These are phyloP conservation scores for Mormyrus hasselquistii DNA, from an alignment of 2,797 vertebrate genomes.

Conservation along the genomic window DNA sequence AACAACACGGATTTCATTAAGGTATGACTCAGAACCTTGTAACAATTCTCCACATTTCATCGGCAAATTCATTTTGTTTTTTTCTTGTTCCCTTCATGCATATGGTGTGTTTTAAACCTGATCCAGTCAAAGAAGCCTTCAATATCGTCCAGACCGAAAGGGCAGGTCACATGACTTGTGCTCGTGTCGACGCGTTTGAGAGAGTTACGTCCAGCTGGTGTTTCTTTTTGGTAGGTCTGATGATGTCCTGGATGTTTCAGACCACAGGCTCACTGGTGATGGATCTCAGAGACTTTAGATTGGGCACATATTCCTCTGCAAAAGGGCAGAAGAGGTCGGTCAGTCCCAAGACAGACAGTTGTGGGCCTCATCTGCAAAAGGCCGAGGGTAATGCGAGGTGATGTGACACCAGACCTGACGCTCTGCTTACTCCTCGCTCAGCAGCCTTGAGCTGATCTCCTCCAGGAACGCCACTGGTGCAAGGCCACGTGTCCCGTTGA, in stretches of 20 bases:
- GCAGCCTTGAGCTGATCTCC: constrained; percentile 24
- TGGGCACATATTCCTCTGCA: background rate
- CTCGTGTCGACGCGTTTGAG: background rate
- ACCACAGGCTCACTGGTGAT: background rate
- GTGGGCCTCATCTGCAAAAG: background rate
- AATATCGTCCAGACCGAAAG: background rate
- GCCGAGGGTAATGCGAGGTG: background rate
- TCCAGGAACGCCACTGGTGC: constrained; percentile 22
- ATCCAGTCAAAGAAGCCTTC: background rate
- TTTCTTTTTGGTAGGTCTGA: background rate
- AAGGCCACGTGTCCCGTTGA: constrained; percentile 27
- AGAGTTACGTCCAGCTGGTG: background rate
- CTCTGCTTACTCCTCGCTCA: constrained; percentile 6
- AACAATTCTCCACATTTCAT: background rate
- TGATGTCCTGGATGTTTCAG: background rate
- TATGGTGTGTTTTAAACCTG: background rate
- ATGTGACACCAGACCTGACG: background rate
- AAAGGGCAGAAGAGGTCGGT: background rate
- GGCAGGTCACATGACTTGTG: background rate
- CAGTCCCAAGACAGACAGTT: background rate
- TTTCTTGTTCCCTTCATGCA: background rate
- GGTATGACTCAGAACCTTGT: background rate
- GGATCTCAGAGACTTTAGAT: constrained; percentile 6
- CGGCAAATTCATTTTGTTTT: background rate
- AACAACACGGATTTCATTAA: background rate